Base-by-base conservation (phyloP, 2,888 invertebrate genomes). In the Parnassius orleans region DNA sequence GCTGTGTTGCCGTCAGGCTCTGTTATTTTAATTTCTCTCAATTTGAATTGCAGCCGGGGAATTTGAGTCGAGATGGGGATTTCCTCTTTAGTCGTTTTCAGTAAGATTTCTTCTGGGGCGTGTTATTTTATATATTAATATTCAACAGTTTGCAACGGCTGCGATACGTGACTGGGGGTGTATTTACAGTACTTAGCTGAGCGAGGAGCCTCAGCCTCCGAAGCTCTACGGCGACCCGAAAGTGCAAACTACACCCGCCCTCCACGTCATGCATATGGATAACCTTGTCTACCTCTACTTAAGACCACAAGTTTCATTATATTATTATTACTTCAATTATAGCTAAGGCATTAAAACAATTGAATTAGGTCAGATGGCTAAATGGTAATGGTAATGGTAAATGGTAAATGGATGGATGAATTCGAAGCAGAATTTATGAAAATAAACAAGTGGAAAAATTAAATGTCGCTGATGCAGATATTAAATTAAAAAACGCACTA, bases 151-250 rank as follows among this genome's bases (percentile, higher is more conserved):
- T 86, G 83, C 83, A 81, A 77, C 74, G 73, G 76, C 74, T 73
- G 78, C 74, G 76, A 75, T 84, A 88, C 88, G 88, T 90, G 88
- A 84, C 87, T 79, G 79, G 79, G 84, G 78, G 80, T 81, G 80
- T 87, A 86, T 90, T 88, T 86, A 85, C 86, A 84, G 83, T 87
- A 86, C 87, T 89, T 85, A 88, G 84, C 81, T 80, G 78, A 79
- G 82, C 84, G 83, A 76, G 47, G 42, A 44, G 79, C 79, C 78
- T 78, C 80, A 74, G 78, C 79, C 78, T 77, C 78, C 69, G 74
- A 73, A 68, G 68, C 73, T 72, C 73, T 7, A 14, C 9, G 70
- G 61, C 64, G 69, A 68, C 72, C 69, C 74, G 74, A 74, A 68
- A 68, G 67, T 11, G 7, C 46, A 12, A 14, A 52, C 54, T 47